Percentiles rank a stretch among this genome's conserved stretches.
Evolutionary conservation across 2,888 invertebrate genomes (phyloP).

Genomic region (Liopterus haemorrhoidalis): DNA sequence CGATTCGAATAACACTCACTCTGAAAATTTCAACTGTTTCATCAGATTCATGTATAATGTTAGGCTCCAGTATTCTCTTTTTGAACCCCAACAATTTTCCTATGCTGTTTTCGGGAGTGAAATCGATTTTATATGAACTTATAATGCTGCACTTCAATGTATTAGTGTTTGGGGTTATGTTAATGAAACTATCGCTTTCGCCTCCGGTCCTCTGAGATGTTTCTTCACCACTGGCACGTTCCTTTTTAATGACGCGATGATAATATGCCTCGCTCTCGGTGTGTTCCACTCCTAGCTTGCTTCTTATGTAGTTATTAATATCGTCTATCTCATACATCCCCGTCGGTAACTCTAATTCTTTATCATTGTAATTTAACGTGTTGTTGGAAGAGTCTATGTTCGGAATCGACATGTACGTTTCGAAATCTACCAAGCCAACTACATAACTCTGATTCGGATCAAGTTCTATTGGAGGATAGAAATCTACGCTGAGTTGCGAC

Average conservation of each 20-base stretch:
- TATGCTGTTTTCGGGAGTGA: conserved; percentile 18
- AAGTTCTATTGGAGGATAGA: conserved; percentile 32
- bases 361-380: conserved; percentile 31
- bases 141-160: conserved; percentile 30
- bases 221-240: too few relatives aligned
- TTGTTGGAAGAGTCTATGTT: conserved; percentile 38
- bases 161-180: conserved; percentile 31
- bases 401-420: conserved; percentile 35
- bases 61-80: conserved; percentile 4
- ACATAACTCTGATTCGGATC: conserved; percentile 28
- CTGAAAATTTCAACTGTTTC: conserved; percentile 34
- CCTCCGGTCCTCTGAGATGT: background rate
- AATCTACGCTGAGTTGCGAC: conserved; percentile 29
- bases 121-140: conserved; percentile 23
- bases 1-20: conserved; percentile 30
- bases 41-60: conserved; percentile 29
- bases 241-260: too few relatives aligned
- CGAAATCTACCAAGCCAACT: conserved; percentile 34
- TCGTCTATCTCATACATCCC: conserved; percentile 36
- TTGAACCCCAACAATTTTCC: conserved; percentile 30
- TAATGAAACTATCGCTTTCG: background rate
- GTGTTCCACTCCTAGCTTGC: too few relatives aligned
- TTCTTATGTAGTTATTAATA: conserved; percentile 29
- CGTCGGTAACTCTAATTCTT: conserved; percentile 30
- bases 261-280: too few relatives aligned